Conservation (phyloP, 2,113 vertebrate genomes). For the Rhadina sibilatrix region DNA sequence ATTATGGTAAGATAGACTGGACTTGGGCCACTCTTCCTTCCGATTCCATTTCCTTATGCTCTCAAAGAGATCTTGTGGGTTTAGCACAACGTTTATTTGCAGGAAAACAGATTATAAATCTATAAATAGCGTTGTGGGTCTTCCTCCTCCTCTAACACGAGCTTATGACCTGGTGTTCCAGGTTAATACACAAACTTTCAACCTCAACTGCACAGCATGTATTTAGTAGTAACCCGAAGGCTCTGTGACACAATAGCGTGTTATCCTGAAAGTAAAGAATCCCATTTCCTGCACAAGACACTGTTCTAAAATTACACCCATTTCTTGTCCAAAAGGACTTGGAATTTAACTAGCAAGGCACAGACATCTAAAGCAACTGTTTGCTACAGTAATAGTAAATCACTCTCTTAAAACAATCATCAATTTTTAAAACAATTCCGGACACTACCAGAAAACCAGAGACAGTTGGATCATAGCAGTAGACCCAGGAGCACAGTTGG, state of each 20-base stretch:
- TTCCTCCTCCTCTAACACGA: not conserved
- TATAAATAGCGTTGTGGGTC: not conserved
- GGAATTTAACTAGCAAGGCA: not conserved
- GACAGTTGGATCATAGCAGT: not conserved
- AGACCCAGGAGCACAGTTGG: not conserved
- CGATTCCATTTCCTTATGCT: not conserved
- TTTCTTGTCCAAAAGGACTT: not conserved
- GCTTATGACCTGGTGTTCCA: not conserved
- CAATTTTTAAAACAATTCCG: not conserved
- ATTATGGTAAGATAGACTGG: not conserved
- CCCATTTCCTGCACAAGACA: not conserved
- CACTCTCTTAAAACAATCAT: not conserved
- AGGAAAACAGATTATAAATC: not conserved
- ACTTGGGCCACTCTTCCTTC: not conserved
- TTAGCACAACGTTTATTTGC: not conserved
- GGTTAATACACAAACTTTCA: not conserved
- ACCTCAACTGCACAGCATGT: not conserved
- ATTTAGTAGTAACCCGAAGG: not conserved
- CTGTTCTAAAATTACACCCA: not conserved
- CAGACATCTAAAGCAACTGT: not conserved
- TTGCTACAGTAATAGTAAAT: not conserved
- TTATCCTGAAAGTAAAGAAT: not conserved
- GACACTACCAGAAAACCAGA: not conserved
- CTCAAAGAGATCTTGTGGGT: not conserved
- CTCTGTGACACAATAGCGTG: not conserved